phyloP scores from a whole-genome alignment of 1,140 invertebrate genomes.

The Pinna nobilis region DNA sequence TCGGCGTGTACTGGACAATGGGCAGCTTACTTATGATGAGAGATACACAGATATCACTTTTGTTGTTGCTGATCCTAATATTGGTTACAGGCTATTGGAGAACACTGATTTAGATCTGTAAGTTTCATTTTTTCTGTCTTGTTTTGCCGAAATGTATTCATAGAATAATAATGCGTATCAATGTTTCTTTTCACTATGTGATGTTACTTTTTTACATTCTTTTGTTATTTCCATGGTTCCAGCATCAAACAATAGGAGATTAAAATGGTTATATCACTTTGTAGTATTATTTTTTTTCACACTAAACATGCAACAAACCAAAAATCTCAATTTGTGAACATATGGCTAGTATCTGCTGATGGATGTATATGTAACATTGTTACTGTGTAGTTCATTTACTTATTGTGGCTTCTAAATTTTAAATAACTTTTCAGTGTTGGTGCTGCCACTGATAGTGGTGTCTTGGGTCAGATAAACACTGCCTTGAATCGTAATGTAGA shows the following conservation, averaged over 20 bases:
- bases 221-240: no score
- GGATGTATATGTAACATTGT: neutral
- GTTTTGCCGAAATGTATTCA: neutral
- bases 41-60: constrained; percentile 48
- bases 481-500: constrained; percentile 13
- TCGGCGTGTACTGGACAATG: constrained; percentile 1
- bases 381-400: no score
- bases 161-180: neutral
- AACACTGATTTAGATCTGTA: constrained; percentile 37
- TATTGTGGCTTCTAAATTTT: no score
- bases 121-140: constrained; percentile 25
- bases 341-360: no score
- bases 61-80: constrained; percentile 42
- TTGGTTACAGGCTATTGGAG: constrained; percentile 37
- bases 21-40: constrained; percentile 21
- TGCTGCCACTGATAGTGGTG: constrained; percentile 1
- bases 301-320: no score
- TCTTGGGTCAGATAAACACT: constrained; percentile 6
- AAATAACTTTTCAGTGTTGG: no score
- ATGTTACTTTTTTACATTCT: no score
- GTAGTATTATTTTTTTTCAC: no score
- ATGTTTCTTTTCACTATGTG: no score
- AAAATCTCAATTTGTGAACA: no score
- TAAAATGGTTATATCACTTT: no score
- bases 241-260: no score